These are phyloP conservation scores for Parelbella ahira DNA, from an alignment of 2,888 invertebrate species.

Conservation along the genomic window DNA sequence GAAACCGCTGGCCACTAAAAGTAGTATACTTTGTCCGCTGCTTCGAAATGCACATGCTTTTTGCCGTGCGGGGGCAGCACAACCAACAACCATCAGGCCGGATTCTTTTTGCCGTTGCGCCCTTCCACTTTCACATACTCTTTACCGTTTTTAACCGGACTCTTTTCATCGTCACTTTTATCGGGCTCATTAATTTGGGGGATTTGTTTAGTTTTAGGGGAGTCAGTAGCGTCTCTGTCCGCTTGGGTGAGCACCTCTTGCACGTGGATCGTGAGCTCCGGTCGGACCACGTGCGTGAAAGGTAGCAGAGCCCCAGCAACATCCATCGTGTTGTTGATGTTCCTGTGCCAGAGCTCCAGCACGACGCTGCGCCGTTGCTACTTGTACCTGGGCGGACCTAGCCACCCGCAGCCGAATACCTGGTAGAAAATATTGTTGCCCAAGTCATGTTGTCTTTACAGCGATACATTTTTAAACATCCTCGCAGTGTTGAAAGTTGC, in stretches of 20 bases:
- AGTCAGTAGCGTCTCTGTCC: constrained; percentile 41
- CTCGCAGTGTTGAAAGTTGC: no score
- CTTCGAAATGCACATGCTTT: constrained; percentile 75
- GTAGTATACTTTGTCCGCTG: constrained; percentile 66
- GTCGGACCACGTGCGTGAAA: constrained; percentile 68
- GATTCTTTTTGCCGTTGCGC: constrained; percentile 34
- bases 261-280: constrained; percentile 69
- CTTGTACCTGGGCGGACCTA: constrained; percentile 83
- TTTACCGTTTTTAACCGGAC: constrained; percentile 33
- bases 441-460: not conserved
- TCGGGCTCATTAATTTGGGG: constrained; percentile 65
- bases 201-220: constrained; percentile 45
- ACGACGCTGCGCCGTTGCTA: constrained; percentile 82
- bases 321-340: constrained; percentile 79
- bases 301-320: constrained; percentile 72
- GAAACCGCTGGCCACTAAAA: no score
- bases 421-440: constrained; percentile 42
- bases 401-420: constrained; percentile 86
- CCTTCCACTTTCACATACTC: constrained; percentile 37
- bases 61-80: constrained; percentile 62
- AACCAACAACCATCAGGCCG: constrained; percentile 70
- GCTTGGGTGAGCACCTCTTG: constrained; percentile 70
- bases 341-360: constrained; percentile 78
- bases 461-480: no score
- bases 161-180: constrained; percentile 35